Percentiles rank a stretch among this genome's conserved stretches.
Conservation (phyloP, 2,888 invertebrate species). For the Dryococelus australis region DNA sequence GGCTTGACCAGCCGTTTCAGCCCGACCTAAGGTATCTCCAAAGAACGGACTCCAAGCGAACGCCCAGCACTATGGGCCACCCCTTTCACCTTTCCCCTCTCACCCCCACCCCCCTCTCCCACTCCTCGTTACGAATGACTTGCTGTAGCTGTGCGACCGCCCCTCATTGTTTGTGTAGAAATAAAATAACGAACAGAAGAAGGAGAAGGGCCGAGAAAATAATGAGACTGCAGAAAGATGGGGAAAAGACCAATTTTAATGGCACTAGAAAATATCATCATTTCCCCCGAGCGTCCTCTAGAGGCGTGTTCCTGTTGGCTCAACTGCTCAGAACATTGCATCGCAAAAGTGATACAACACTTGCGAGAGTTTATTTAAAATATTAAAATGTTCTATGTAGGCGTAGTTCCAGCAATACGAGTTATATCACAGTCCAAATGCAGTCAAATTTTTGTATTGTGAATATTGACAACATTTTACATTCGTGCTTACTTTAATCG, state of each 20-base stretch:
- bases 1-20: no score
- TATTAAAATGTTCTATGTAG: no score
- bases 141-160: constrained; percentile 18
- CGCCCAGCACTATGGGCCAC: not conserved
- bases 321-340: not conserved
- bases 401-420: no score
- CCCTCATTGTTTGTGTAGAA: constrained; percentile 1
- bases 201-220: not conserved
- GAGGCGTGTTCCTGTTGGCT: not conserved
- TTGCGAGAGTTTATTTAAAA: no score
- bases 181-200: constrained; percentile 8
- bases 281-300: not conserved
- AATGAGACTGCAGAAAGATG: not conserved
- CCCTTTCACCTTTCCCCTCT: not conserved
- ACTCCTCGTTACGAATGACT: not conserved
- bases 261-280: constrained; percentile 16
- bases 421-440: no score
- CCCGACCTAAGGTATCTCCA: no score
- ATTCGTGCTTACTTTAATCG: no score
- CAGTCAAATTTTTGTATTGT: no score
- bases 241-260: constrained; percentile 6
- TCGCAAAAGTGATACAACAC: no score
- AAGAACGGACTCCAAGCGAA: no score
- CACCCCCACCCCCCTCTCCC: not conserved
- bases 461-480: no score